Evolutionary conservation across 2,888 invertebrate genomes (phyloP).

Genomic region (Allacma fusca): DNA sequence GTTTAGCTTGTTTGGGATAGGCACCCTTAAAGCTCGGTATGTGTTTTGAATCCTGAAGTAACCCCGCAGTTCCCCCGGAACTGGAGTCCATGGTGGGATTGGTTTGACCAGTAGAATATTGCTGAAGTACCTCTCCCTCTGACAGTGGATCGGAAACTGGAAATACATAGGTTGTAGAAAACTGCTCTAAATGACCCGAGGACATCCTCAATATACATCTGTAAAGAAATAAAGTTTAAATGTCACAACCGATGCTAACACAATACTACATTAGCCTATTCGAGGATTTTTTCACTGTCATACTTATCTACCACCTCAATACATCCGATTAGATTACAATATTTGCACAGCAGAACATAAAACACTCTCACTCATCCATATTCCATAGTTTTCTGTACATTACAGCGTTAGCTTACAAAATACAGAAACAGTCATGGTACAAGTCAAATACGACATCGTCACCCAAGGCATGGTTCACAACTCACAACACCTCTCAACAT

Average conservation of each 20-base stretch:
- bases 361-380: conserved; percentile 41
- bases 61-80: conserved; percentile 17
- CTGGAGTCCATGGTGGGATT: conserved; percentile 14
- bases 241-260: neutral
- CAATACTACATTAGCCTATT: neutral
- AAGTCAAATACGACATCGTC: neutral
- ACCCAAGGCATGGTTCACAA: neutral
- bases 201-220: conserved; percentile 61
- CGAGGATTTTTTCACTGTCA: conserved; percentile 35
- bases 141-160: conserved; percentile 52
- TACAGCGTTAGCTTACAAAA: neutral
- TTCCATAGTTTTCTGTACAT: conserved; percentile 11
- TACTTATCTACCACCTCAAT: conserved; percentile 46
- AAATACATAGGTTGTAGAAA: conserved; percentile 59
- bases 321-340: conserved; percentile 47
- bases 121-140: conserved; percentile 38
- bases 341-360: conserved; percentile 30
- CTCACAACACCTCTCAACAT: neutral
- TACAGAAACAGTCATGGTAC: neutral
- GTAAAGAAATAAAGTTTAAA: conserved; percentile 43
- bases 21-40: conserved; percentile 29
- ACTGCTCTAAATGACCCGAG: conserved; percentile 55
- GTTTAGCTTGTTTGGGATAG: conserved; percentile 44
- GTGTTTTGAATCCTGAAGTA: conserved; percentile 26
- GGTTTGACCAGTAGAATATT: conserved; percentile 12